Percentiles rank a stretch among this genome's conserved stretches.
These are phyloP conservation scores for Lacerta bilineata DNA, from an alignment of 2,797 vertebrate species.

Conservation along the genomic window DNA sequence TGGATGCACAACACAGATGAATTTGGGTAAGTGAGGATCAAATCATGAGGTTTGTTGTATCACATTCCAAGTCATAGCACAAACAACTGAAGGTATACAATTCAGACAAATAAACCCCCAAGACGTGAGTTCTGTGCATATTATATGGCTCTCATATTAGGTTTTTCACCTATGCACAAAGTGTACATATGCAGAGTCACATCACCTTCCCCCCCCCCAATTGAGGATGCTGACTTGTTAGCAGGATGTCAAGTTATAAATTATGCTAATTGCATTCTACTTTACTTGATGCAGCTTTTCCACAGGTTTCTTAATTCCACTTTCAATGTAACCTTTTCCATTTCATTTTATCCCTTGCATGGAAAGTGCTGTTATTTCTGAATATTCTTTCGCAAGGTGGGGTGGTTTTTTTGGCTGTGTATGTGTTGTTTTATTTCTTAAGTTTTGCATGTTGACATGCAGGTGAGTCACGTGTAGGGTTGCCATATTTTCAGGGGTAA, in stretches of 20 bases:
- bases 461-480: neutral
- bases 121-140: neutral
- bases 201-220: neutral
- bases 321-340: neutral
- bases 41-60: no score
- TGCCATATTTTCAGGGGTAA: no score
- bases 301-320: neutral
- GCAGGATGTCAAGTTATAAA: neutral
- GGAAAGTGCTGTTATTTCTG: conserved; percentile 2
- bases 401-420: neutral
- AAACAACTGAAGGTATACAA: no score
- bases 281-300: conserved; percentile 5
- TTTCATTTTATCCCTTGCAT: neutral
- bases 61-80: no score
- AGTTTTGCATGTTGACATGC: neutral
- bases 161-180: neutral
- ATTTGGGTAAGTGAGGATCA: no score
- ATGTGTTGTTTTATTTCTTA: neutral
- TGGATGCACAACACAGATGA: no score
- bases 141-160: neutral
- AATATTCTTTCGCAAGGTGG: neutral
- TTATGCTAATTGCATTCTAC: neutral
- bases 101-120: no score
- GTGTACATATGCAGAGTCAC: neutral
- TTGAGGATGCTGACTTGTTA: neutral